phyloP scores from a whole-genome alignment of 2,113 vertebrate species.

The pig (Sus scrofa) region T2T-Sscrofa CM000813.6:134867501-134868000 shows the following conservation, averaged over 20 bases:
- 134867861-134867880: conserved; percentile 28
- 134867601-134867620: not conserved
- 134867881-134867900: conserved; percentile 49
- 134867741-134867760: conserved; percentile 24
- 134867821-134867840: conserved; percentile 59
- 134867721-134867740: not conserved
- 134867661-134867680: not conserved
- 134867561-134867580: not conserved
- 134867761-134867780: conserved; percentile 39
- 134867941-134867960: conserved; percentile 26
- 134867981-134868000: not conserved
- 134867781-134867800: not conserved
- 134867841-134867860: conserved; percentile 57
- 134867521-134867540: not conserved
- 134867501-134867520: not conserved
- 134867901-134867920: conserved; percentile 44
- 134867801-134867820: conserved; percentile 51
- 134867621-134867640: not conserved
- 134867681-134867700: not conserved
- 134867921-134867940: conserved; percentile 37
- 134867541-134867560: not conserved
- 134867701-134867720: not conserved
- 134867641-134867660: not conserved
- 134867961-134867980: conserved; percentile 47
- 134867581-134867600: not conserved